Evolutionary conservation across 2,888 invertebrate species (phyloP).

Genomic region (Zygogramma bicolorata): DNA sequence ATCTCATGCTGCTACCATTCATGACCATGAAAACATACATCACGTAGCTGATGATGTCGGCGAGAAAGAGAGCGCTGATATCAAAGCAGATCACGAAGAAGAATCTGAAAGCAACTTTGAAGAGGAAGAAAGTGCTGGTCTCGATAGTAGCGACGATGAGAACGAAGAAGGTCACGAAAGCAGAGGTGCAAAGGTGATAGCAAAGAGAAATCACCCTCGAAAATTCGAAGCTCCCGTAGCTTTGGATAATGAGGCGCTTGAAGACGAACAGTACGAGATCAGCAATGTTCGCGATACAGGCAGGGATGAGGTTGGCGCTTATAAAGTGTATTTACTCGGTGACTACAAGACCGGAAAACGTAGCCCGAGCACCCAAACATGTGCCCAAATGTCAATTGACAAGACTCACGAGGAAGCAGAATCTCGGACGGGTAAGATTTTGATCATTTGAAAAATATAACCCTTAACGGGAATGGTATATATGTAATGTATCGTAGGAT

Average conservation of each 20-base stretch:
- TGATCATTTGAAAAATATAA: too few species aligned
- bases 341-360: slow-evolving; percentile 6
- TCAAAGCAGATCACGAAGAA: neutral
- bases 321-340: slow-evolving; percentile 19
- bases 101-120: neutral
- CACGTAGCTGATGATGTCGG: neutral
- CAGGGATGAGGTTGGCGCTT: slow-evolving; percentile 1
- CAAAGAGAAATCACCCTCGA: neutral
- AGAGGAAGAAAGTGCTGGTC: neutral
- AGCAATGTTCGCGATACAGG: neutral
- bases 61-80: neutral
- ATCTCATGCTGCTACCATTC: neutral
- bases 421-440: neutral
- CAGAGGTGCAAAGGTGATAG: neutral
- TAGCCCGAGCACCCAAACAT: neutral
- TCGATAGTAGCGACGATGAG: neutral
- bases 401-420: neutral
- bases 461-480: too few species aligned
- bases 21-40: neutral
- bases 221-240: neutral
- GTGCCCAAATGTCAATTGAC: neutral
- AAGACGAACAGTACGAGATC: neutral
- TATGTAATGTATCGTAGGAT: too few species aligned
- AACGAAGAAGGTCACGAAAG: slow-evolving; percentile 5
- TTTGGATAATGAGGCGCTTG: neutral